Conservation (phyloP, 2,113 vertebrate genomes). For the Xiphophorus hellerii region DNA sequence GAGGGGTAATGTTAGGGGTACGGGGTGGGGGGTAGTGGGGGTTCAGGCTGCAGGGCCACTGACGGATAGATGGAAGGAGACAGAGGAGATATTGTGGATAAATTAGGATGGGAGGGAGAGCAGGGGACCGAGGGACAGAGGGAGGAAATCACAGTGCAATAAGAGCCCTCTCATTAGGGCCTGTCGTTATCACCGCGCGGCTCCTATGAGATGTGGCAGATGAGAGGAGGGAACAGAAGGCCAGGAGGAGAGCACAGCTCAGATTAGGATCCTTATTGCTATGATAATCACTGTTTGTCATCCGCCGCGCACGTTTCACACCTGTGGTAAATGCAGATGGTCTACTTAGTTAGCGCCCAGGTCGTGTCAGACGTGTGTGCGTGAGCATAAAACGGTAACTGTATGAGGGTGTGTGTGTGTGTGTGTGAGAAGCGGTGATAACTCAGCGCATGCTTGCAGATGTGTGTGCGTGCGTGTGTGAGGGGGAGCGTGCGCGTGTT, state of each 20-base stretch:
- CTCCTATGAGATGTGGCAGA: slow-evolving; percentile 71
- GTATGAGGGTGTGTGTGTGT: slow-evolving; percentile 1
- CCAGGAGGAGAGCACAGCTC: slow-evolving; percentile 68
- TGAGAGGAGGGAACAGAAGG: slow-evolving; percentile 73
- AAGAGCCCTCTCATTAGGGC: slow-evolving; percentile 75
- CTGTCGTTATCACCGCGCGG: slow-evolving; percentile 69
- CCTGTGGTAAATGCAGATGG: slow-evolving; percentile 69
- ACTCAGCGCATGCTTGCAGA: not conserved
- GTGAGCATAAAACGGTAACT: not conserved
- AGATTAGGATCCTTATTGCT: slow-evolving; percentile 76
- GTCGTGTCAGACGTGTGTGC: slow-evolving; percentile 7
- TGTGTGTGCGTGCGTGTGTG: not conserved
- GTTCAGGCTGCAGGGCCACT: slow-evolving; percentile 37
- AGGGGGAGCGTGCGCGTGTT: not conserved
- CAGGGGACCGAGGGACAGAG: slow-evolving; percentile 5
- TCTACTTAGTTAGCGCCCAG: slow-evolving; percentile 39
- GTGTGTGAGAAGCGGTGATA: slow-evolving; percentile 15
- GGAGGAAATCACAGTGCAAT: slow-evolving; percentile 71
- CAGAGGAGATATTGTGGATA: slow-evolving; percentile 49
- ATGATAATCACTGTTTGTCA: slow-evolving; percentile 79
- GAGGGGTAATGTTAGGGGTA: too few species aligned
- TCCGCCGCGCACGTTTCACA: slow-evolving; percentile 68
- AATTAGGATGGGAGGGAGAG: slow-evolving; percentile 23
- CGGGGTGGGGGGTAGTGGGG: too few species aligned
- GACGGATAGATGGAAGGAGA: slow-evolving; percentile 42